A percentile compares a stretch with the other conserved stretches of the same genome.
These are phyloP conservation scores for Lanistes nyassanus DNA, from an alignment of 1,140 invertebrate species.

Conservation along the genomic window DNA sequence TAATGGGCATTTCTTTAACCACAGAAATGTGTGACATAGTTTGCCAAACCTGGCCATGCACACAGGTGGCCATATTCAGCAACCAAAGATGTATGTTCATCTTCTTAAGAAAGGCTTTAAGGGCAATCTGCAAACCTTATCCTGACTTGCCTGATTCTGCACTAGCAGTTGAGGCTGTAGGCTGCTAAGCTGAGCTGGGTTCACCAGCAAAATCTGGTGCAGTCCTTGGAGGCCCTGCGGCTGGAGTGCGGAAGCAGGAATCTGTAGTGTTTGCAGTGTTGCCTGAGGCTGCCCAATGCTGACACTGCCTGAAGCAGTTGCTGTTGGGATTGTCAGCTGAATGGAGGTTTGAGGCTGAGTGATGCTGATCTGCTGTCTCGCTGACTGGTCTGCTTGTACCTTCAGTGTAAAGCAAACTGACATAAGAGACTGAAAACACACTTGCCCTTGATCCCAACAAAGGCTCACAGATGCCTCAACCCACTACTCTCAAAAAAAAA, in stretches of 20 bases:
- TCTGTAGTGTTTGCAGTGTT: slow-evolving; percentile 25
- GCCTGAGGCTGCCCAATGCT: not conserved
- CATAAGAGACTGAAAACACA: not conserved
- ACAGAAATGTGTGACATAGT: too few relatives aligned
- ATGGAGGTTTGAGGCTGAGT: not conserved
- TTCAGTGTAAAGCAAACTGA: not conserved
- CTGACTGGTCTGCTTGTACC: slow-evolving; percentile 18
- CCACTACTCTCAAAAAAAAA: too few relatives aligned
- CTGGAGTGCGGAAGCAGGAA: slow-evolving; percentile 27
- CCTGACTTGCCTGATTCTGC: slow-evolving; percentile 76
- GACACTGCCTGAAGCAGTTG: not conserved
- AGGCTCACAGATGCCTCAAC: too few relatives aligned
- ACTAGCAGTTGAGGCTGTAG: slow-evolving; percentile 79
- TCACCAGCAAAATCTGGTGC: slow-evolving; percentile 80
- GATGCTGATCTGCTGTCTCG: not conserved
- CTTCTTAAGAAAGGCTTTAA: too few relatives aligned
- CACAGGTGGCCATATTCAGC: too few relatives aligned
- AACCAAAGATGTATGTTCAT: too few relatives aligned
- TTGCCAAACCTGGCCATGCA: too few relatives aligned
- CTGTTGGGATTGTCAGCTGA: slow-evolving; percentile 13
- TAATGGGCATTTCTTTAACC: too few relatives aligned
- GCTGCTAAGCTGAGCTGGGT: slow-evolving; percentile 69
- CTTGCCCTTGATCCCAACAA: not conserved
- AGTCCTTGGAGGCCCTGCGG: slow-evolving; percentile 56
- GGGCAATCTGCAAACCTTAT: too few relatives aligned